Evolutionary conservation across 2,888 invertebrate genomes (phyloP), one percentile per base, ranked within the genome.

Genomic region (Diabrotica balteata): DNA sequence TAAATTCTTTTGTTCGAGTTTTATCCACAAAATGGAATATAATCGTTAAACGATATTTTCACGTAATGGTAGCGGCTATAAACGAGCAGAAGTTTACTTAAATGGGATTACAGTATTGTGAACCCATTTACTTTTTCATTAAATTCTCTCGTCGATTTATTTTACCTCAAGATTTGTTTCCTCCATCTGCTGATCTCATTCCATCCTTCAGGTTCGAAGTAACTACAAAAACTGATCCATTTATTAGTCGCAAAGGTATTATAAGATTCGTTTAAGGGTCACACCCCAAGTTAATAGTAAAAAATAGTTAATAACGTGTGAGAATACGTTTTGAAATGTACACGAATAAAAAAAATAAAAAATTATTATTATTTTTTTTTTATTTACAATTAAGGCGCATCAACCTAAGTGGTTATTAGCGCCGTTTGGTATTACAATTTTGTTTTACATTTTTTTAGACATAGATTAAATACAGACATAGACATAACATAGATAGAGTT

Each of bases 51-150:
- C 44, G 55, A 44, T 45, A 57, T 57, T 55, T 11, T 17, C 11
- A 55, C 55, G 55, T 55, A 43, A 43, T 43, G 9, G 54, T 43
- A 43, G 43, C 11, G 8, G 55, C 45, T 44, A 57, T 57, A 57
- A 57, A 57, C 44, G 45, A 11, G 45, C 11, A 54, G 45, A 57
- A 57, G 55, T 57, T 57, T 57, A 57, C 55, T 57, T 8, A 57
- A 57, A 57, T 57, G 8, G 17, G 45, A 57, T 57, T 57, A 57
- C 8, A 17, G 55, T 11, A 57, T 57, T 57, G 45, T 57, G 11
- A 45, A 57, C 17, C 55, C 45, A 57, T 57, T 57, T 57, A 43
- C 17, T 57, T 57, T 57, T 57, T 57, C 45, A 57, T 57, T 57
- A 57, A 43, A 57, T 45, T 57, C 55, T 57, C 55, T 45, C 44